Percentiles rank a stretch among this genome's conserved stretches.
Conservation (phyloP, 2,888 invertebrate genomes). For the Sinopyrophorus schimmeli region DNA sequence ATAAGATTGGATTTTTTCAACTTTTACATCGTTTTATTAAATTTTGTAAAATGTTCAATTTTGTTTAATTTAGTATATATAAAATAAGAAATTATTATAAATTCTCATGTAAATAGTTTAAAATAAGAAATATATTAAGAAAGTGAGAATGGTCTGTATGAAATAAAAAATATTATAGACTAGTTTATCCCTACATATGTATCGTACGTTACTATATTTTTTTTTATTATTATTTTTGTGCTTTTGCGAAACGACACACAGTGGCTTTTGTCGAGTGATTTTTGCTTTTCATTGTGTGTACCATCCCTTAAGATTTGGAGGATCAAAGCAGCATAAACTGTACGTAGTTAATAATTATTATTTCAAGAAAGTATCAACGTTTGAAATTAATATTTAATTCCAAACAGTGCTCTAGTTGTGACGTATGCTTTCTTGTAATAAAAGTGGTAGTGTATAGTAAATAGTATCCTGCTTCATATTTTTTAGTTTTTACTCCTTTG, state of each 20-base stretch:
- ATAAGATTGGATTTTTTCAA: slow-evolving; percentile 15
- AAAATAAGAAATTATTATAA: slow-evolving; percentile 33
- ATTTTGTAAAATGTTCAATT: slow-evolving; percentile 35
- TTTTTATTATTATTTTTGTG: slow-evolving; percentile 41
- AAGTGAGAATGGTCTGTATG: slow-evolving; percentile 10
- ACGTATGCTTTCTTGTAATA: slow-evolving; percentile 13
- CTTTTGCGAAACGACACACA: slow-evolving; percentile 51
- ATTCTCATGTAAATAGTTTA: slow-evolving; percentile 29
- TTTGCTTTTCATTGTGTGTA: slow-evolving; percentile 43
- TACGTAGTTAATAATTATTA: slow-evolving; percentile 26
- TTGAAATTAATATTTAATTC: not conserved
- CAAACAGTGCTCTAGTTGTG: not conserved
- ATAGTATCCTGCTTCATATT: slow-evolving; percentile 29
- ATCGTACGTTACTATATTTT: too few species aligned
- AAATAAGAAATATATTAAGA: slow-evolving; percentile 24
- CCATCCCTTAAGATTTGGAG: slow-evolving; percentile 30
- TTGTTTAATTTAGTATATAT: slow-evolving; percentile 45
- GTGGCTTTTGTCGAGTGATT: slow-evolving; percentile 50
- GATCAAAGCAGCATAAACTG: slow-evolving; percentile 30
- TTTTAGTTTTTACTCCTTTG: slow-evolving; percentile 21
- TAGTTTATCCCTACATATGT: slow-evolving; percentile 3
- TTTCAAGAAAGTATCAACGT: slow-evolving; percentile 21
- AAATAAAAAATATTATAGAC: slow-evolving; percentile 7
- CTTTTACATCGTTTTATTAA: slow-evolving; percentile 8
- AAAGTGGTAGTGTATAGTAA: slow-evolving; percentile 23